Base-by-base conservation (phyloP, 2,888 invertebrate genomes). In the Eristalinus aeneus region DNA sequence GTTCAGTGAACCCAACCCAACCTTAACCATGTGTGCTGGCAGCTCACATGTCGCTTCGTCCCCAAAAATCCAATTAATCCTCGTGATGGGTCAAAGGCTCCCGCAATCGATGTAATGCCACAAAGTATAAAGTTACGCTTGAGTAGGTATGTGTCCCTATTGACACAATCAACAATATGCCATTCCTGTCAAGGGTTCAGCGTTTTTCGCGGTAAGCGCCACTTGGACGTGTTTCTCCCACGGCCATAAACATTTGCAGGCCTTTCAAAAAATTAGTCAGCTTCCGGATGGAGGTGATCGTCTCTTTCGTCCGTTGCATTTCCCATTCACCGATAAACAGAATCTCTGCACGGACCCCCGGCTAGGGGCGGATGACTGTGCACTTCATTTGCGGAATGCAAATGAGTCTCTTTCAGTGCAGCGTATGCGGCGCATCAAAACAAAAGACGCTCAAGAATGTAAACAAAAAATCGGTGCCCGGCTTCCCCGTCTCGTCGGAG, bases 391-490 rank as follows among this genome's bases (percentile, higher is more conserved):
- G 5, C 32, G 56, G 65, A 72, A 79, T 79, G 79, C 72, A 79
- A 79, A 79, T 79, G 65, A 79, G 54, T 67, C 56, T 56, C 72
- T 73, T 73, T 73, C 72, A 71, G 46, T 36, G 23, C 27, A 34
- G 39, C 58, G 27, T 56, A 32, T 46, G 71, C 71, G 34, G 20
- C 54, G 61, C 54, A 54, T 39, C 53, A 53, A 58, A 78, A 74
- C 69, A 81, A 78, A 74, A 78, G 53, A 22, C 74, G 39, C 64
- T 76, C 58, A 73, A 77, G 73, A 71, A 36, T 65, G 82, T 82
- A 86, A 86, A 78, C 77, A 86, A 86, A 82, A 53, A 46, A 77
- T 36, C 56, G 64, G 22, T 53, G 76, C 39, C 39, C 58, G 36
- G 46, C 12, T 32, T 34, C n/a, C 36, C n/a, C 58, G 23, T 46